Evolutionary conservation across 1,140 invertebrate genomes (phyloP), one percentile per base, ranked within the genome.

Genomic region (Carposina sasakii): DNA sequence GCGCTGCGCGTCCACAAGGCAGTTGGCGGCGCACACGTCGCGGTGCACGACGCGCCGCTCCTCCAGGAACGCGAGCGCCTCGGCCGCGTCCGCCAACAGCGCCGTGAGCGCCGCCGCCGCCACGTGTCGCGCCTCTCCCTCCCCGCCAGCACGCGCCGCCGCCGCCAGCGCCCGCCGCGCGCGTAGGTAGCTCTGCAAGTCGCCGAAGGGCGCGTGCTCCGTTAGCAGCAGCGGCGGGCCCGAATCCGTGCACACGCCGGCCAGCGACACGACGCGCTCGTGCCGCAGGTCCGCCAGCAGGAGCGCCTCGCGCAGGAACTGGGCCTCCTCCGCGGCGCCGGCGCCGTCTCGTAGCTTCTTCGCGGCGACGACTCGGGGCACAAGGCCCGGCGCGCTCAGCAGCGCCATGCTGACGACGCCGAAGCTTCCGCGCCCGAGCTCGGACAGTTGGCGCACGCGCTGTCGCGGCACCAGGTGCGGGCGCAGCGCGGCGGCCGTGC

Each of bases 1-100:
- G 43, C 92, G 87, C 56, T 91, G 88, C 2, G 91, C 90, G 70
- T 94, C 95, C 0, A 98, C 90, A 0, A 98, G 79, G 71, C 96
- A 97, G 85, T 98, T 98, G 19, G 95, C 85, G 30, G 91, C 94
- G 0, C 94, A 94, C 0, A 96, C 87, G 74, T 96, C 94, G 47
- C 94, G 91, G 71, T 96, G 94, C 16, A 96, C 93, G 64, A 93
- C 93, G 76, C 93, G 93, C 6, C 90, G 67, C 53, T 91, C 86
- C 1, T 92, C 90, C 33, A 96, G 84, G 73, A 96, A 96, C 48
- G 90, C 92, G 33, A 98, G 86, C 2, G 93, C 96, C 34, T 92
- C 88, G 0, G 94, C 92, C n/a, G 96, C 91, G 75, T 97, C 95
- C 33, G 93, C 79, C 0, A 94, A 93, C 89, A 97, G 96, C 30